Base-by-base conservation (phyloP, 2,113 vertebrate species). In the Anser brachyrhynchus region DNA sequence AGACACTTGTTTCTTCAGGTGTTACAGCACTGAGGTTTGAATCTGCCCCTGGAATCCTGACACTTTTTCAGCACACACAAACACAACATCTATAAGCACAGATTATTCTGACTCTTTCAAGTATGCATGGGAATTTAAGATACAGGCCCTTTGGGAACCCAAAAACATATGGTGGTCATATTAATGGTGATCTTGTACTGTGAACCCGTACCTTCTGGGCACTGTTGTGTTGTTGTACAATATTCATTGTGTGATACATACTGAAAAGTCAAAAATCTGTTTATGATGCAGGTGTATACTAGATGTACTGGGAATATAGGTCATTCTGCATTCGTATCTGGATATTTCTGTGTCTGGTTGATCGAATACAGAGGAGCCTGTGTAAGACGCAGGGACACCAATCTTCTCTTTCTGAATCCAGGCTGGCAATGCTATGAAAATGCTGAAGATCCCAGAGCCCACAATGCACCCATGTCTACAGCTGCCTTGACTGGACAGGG, bases 151-250 rank as follows among this genome's bases (percentile, higher is more conserved):
- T 49, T 65, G 87, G 84, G 77, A 95, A 87, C 43, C 15, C 29
- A 39, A 44, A 84, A 95, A 2, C 43, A 52, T 75, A 79, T 39
- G 49, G 73, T 83, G 75, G 79, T 70, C 57, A 44, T 57, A 79
- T 69, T 89, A 75, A 84, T 71, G 76, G 76, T 67, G 66, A 76
- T 70, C 46, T 79, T 79, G 51, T 52, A 6, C 29, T 44, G 51
- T 55, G 74, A 95, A 61, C 37, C 62, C 75, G 49, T 46, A n/a
- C 52, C 57, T 94, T 87, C 84, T 72, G 84, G 73, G 84, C 91
- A 81, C 26, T 20, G 61, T 51, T 61, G 25, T 78, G 70, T 49
- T 96, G 91, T 83, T 92, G 57, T 61, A 49, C 1, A 37, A 52
- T 51, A 61, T 8, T 82, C 39, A 13, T 57, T 46, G 26, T n/a